Evolutionary conservation across 2,888 invertebrate genomes (phyloP).

Genomic region (Netelia virgata): DNA sequence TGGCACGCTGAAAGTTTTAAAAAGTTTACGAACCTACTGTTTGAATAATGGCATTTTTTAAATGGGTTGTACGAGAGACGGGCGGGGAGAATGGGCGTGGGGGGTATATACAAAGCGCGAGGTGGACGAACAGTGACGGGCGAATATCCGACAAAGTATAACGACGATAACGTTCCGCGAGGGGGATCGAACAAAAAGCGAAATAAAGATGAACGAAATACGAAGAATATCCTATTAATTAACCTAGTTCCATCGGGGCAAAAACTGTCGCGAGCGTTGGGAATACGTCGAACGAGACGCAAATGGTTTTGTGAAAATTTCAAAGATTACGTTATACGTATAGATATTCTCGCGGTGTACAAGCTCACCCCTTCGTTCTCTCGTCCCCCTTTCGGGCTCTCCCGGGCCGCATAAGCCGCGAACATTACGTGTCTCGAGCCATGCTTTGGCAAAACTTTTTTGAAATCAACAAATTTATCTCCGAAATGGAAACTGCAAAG

Average conservation of each 20-base stretch:
- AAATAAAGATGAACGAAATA: slow-evolving; percentile 13
- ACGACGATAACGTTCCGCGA: slow-evolving; percentile 30
- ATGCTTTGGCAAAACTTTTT: slow-evolving; percentile 44
- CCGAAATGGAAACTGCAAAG: slow-evolving; percentile 59
- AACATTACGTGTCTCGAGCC: slow-evolving; percentile 37
- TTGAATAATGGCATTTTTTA: slow-evolving; percentile 36
- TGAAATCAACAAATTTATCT: slow-evolving; percentile 62
- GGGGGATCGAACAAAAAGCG: not conserved
- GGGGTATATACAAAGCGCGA: not conserved
- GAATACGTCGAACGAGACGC: slow-evolving; percentile 34
- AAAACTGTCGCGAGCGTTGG: slow-evolving; percentile 23
- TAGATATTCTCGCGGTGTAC: not conserved
- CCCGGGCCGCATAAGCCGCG: slow-evolving; percentile 49
- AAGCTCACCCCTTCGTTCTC: not conserved
- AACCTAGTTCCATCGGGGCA: slow-evolving; percentile 43
- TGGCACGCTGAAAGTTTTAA: slow-evolving; percentile 36
- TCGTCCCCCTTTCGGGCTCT: not conserved
- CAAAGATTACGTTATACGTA: slow-evolving; percentile 30
- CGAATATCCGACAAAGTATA: slow-evolving; percentile 46
- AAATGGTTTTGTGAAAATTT: slow-evolving; percentile 50
- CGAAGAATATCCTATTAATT: slow-evolving; percentile 51
- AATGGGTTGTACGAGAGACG: slow-evolving; percentile 3
- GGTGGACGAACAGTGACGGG: slow-evolving; percentile 1
- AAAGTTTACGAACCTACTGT: slow-evolving; percentile 17
- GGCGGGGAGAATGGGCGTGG: not conserved